These are phyloP conservation scores for Anguilla pacifica DNA, from an alignment of 2,797 vertebrate genomes.

Conservation along the genomic window DNA sequence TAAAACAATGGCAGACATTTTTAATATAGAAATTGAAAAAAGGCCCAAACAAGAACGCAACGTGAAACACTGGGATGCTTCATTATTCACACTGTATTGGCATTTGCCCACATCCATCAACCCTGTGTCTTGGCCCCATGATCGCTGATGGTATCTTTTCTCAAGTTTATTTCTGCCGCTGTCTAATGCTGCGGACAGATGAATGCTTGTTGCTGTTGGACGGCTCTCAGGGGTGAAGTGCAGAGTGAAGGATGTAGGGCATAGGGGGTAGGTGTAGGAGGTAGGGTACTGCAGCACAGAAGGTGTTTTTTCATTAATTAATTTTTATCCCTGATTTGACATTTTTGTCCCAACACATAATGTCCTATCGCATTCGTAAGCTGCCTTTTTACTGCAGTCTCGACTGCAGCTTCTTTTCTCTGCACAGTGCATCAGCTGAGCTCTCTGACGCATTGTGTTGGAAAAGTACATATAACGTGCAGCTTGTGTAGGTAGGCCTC, in stretches of 20 bases:
- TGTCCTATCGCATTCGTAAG: neutral
- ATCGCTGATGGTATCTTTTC: conserved; percentile 38
- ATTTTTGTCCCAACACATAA: neutral
- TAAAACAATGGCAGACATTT: conserved; percentile 71
- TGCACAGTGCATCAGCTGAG: no score
- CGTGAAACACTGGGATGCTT: conserved; percentile 32
- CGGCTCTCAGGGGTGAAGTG: neutral
- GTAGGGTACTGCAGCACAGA: neutral
- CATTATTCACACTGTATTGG: conserved; percentile 42
- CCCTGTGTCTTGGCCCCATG: conserved; percentile 47
- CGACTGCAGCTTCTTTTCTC: neutral
- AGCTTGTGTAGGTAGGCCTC: no score
- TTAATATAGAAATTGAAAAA: conserved; percentile 73
- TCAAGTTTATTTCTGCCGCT: conserved; percentile 32
- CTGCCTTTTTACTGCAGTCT: neutral
- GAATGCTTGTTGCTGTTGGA: neutral
- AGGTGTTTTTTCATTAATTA: neutral
- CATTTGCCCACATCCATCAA: conserved; percentile 63
- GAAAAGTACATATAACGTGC: no score
- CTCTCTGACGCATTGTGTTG: no score
- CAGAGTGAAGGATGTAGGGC: neutral
- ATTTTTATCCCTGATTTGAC: neutral
- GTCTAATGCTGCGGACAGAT: neutral
- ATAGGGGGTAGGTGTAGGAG: neutral
- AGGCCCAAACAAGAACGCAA: conserved; percentile 33